Conservation (phyloP, 2,113 vertebrate species). For the Jaculus jaculus region DNA sequence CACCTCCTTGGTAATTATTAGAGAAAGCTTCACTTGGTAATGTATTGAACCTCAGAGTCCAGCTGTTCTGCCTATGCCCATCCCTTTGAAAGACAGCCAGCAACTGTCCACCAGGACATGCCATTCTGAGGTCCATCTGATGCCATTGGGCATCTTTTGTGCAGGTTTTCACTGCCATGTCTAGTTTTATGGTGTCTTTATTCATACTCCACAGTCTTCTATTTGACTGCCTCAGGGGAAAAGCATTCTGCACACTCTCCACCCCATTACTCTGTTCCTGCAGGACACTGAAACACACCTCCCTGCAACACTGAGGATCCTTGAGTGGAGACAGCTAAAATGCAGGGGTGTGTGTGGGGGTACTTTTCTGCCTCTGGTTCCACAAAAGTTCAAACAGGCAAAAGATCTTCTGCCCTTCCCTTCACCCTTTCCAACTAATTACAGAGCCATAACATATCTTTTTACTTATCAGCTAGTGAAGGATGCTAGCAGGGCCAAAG, state of each 20-base stretch:
- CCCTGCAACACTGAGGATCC: background rate
- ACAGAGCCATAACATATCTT: background rate
- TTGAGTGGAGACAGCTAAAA: background rate
- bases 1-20: background rate
- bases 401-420: background rate
- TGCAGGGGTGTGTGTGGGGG: background rate
- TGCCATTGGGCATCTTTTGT: background rate
- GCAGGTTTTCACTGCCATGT: background rate
- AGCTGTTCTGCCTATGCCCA: background rate
- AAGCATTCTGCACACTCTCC: background rate
- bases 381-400: background rate
- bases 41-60: background rate
- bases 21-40: background rate
- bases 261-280: background rate
- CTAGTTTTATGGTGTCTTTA: background rate
- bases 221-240: background rate
- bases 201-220: slow-evolving; percentile 6
- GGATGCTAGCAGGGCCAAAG: background rate
- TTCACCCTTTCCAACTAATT: background rate
- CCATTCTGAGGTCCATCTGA: background rate
- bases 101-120: background rate
- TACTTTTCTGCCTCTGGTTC: background rate
- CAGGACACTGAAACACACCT: background rate
- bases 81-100: background rate
- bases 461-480: background rate